Evolutionary conservation across 2,888 invertebrate species (phyloP), one percentile per base, ranked within the genome.

Genomic region (Synanthedon vespiformis): DNA sequence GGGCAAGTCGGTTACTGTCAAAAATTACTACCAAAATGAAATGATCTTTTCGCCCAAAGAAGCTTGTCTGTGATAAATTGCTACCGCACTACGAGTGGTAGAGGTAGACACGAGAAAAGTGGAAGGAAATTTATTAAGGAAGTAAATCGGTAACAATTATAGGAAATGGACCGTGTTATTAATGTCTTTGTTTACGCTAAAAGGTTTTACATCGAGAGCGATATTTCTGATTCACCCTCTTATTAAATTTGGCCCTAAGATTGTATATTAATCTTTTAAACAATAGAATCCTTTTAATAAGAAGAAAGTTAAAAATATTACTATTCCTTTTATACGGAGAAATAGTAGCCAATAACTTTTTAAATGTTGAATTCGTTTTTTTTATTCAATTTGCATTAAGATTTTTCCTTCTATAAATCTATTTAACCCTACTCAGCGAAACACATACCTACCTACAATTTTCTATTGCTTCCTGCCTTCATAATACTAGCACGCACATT

Each of bases 181-280:
- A 62, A 64, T 65, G 59, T 51, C 56, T 59, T 62, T 66, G 61
- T 65, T 66, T 63, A 62, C 61, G 55, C 54, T 13, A 54, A 55
- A 57, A 54, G 34, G 34, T 34, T 34, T 34, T 34, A 34, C 10
- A 34, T 2, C 34, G 34, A 34, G 34, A 34, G 34, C 34, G 10
- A 34, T 34, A 56, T 54, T 41, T 34, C 34, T 34, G 34, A 34
- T 34, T 34, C 34, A 34, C 34, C 10, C 34, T 34, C 8, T 34
- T 34, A 34, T 34, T 34, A 34, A 2, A 34, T 34, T 10, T 34
- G 10, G 10, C 34, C 34, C 34, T 34, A 34, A 34, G 34, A 34
- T 34, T 34, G 34, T 34, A 34, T 34, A 34, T 34, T 34, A 34
- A 34, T 34, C 34, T 10, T 34, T 34, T 34, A 34, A 34, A 34